A percentile compares a stretch with the other conserved stretches of the same genome.
These are phyloP conservation scores for Magallana gigas DNA, from an alignment of 1,140 invertebrate genomes.

Conservation along the genomic window DNA sequence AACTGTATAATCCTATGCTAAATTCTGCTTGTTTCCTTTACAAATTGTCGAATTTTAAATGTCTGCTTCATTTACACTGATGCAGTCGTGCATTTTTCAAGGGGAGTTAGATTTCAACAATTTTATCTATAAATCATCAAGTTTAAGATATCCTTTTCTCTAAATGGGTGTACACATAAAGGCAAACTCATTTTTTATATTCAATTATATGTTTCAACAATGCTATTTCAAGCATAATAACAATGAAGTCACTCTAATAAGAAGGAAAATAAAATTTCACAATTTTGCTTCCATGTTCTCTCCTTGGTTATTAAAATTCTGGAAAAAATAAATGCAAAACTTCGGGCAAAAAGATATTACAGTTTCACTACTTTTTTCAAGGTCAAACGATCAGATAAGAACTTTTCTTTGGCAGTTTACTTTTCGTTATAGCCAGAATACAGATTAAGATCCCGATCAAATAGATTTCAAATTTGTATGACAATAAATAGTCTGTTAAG, in stretches of 20 bases:
- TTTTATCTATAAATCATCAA: constrained; percentile 16
- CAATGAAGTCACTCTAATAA: too few relatives aligned
- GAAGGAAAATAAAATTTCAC: too few relatives aligned
- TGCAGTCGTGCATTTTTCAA: constrained; percentile 15
- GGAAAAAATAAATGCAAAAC: too few relatives aligned
- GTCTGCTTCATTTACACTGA: constrained; percentile 8
- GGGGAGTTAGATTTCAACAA: constrained; percentile 33
- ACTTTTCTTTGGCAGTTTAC: too few relatives aligned
- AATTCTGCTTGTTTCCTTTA: background rate
- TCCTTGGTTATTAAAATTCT: too few relatives aligned
- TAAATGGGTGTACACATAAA: background rate
- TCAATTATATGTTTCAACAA: too few relatives aligned
- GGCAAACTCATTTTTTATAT: too few relatives aligned
- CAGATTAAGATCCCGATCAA: background rate
- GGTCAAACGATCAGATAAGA: too few relatives aligned
- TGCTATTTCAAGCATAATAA: too few relatives aligned
- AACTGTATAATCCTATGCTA: background rate
- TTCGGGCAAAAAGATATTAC: too few relatives aligned
- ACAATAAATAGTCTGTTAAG: constrained; percentile 22
- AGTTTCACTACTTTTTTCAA: too few relatives aligned
- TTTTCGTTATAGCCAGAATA: background rate
- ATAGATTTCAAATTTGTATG: constrained; percentile 35
- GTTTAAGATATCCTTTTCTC: constrained; percentile 16
- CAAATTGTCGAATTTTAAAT: constrained; percentile 28
- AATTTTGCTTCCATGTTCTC: too few relatives aligned